phyloP scores from a whole-genome alignment of 1,140 invertebrate genomes.

The Lordiphosa collinella region DNA sequence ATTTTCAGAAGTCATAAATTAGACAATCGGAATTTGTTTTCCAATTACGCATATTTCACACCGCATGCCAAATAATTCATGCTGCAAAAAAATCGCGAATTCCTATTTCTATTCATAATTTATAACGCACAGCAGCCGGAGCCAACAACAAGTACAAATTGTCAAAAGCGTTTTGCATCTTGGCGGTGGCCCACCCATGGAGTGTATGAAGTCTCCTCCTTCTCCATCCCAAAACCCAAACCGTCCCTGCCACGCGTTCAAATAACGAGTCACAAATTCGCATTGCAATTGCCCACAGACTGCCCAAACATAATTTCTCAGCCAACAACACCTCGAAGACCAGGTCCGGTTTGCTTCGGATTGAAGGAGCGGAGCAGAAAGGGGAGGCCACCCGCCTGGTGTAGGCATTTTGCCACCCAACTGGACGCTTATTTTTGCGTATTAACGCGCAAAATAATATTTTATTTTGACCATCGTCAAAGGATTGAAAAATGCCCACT shows the following conservation, averaged over 20 bases:
- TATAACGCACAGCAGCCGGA: constrained; percentile 63
- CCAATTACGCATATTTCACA: constrained; percentile 77
- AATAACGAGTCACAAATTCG: constrained; percentile 73
- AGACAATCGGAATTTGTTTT: constrained; percentile 74
- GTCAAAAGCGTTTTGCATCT: constrained; percentile 72
- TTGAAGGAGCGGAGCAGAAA: no score
- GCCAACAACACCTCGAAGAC: constrained; percentile 64
- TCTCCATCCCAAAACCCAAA: constrained; percentile 58
- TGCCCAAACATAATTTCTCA: constrained; percentile 68
- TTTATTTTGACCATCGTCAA: constrained; percentile 76
- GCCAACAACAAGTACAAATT: constrained; percentile 69
- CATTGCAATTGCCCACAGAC: constrained; percentile 58
- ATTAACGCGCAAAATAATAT: constrained; percentile 77
- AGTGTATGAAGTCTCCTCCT: constrained; percentile 21
- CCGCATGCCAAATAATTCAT: constrained; percentile 61
- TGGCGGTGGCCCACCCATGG: constrained; percentile 55
- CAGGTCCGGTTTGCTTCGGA: constrained; percentile 27
- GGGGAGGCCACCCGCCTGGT: constrained; percentile 49
- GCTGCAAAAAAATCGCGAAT: constrained; percentile 7
- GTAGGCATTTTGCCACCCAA: constrained; percentile 60
- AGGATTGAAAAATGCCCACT: constrained; percentile 75
- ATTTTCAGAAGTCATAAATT: constrained; percentile 67
- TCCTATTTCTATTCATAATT: constrained; percentile 76
- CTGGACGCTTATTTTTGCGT: constrained; percentile 68
- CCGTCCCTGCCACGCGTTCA: no score